Evolutionary conservation across 1,140 invertebrate genomes (phyloP).

Genomic region (Meteorus sp.): DNA sequence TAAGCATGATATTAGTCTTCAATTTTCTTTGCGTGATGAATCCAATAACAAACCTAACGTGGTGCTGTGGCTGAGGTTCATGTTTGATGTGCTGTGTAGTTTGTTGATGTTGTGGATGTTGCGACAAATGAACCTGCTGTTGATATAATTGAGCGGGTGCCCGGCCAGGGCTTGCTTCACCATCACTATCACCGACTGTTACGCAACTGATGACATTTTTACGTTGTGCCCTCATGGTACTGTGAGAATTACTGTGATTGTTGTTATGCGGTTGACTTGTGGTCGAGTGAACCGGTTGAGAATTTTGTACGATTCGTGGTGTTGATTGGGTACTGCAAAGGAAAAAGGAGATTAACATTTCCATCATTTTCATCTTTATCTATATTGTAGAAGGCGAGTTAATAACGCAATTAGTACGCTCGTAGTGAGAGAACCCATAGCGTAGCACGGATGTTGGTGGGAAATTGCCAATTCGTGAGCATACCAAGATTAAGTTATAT

Average conservation of each 20-base stretch:
- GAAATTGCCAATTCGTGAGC: not conserved
- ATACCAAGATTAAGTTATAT: constrained; percentile 16
- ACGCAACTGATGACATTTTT: constrained; percentile 81
- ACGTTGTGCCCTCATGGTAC: constrained; percentile 49
- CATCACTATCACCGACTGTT: constrained; percentile 79
- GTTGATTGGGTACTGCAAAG: constrained; percentile 55
- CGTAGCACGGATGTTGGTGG: too few species aligned
- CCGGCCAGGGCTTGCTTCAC: constrained; percentile 66
- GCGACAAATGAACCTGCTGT: constrained; percentile 47
- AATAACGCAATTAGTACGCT: too few species aligned
- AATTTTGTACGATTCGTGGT: constrained; percentile 47
- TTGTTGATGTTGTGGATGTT: constrained; percentile 51
- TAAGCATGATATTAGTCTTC: too few species aligned
- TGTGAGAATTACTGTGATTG: constrained; percentile 37
- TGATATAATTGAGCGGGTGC: constrained; percentile 51
- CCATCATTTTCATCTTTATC: not conserved
- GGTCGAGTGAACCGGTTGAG: constrained; percentile 39
- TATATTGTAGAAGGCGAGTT: not conserved
- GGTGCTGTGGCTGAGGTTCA: constrained; percentile 61
- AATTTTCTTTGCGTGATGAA: not conserved
- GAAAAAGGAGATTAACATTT: constrained; percentile 23
- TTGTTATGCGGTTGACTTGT: constrained; percentile 40
- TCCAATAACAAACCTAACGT: constrained; percentile 42
- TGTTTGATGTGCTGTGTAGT: constrained; percentile 61
- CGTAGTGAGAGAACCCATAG: too few species aligned